These are phyloP conservation scores for Pseudolaguvia tuberculata DNA, from an alignment of 2,113 vertebrate genomes.

Conservation along the genomic window DNA sequence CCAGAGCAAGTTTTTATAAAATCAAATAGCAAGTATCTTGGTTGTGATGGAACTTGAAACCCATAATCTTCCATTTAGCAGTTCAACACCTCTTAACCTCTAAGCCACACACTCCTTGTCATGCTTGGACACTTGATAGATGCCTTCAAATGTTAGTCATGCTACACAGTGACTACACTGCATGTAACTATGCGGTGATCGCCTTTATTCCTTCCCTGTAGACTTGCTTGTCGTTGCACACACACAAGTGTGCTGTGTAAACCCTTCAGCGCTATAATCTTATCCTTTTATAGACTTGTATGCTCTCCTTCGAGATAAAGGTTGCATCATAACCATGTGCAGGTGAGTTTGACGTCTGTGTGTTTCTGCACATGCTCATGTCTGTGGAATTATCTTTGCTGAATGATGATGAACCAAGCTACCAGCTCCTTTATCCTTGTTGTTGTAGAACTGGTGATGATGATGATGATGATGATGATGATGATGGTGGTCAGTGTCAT, in stretches of 20 bases:
- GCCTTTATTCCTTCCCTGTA: background rate
- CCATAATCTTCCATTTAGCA: too few relatives aligned
- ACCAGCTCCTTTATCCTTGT: background rate
- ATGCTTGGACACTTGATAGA: background rate
- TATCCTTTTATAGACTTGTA: background rate
- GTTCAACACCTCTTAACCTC: too few relatives aligned
- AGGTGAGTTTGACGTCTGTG: background rate
- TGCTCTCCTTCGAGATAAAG: background rate
- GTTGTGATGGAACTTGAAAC: too few relatives aligned
- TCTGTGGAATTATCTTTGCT: background rate
- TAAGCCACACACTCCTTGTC: background rate
- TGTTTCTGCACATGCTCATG: background rate
- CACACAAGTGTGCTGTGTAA: slow-evolving; percentile 5
- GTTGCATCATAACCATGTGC: background rate
- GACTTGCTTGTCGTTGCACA: background rate
- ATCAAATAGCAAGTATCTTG: too few relatives aligned
- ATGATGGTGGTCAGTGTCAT: background rate
- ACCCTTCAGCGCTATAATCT: background rate
- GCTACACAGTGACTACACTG: background rate
- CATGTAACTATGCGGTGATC: background rate
- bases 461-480: background rate
- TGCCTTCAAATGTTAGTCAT: background rate
- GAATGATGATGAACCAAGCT: background rate
- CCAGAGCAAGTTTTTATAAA: background rate
- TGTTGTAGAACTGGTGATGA: background rate